These are phyloP conservation scores for Enteromius unitaeniatus DNA, from an alignment of 2,797 vertebrate genomes.

Conservation along the genomic window DNA sequence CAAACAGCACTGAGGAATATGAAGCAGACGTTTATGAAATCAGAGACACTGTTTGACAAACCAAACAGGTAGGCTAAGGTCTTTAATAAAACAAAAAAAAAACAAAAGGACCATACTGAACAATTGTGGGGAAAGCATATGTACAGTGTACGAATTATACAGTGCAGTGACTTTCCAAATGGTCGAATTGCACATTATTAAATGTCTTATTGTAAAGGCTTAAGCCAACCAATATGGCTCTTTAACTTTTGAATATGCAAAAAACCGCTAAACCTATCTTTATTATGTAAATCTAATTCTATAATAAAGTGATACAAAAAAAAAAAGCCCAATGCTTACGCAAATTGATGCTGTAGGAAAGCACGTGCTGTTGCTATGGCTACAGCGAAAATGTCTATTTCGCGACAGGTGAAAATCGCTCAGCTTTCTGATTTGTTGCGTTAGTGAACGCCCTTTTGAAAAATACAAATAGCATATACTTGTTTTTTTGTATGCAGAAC, in stretches of 20 bases:
- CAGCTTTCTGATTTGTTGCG: not conserved
- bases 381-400: not conserved
- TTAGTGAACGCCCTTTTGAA: not conserved
- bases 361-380: constrained; percentile 5
- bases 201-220: not conserved
- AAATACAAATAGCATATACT: not conserved
- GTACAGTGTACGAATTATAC: constrained; percentile 56
- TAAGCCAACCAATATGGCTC: not conserved
- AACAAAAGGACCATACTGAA: constrained; percentile 1
- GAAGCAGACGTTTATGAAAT: constrained; percentile 50
- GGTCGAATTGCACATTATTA: constrained; percentile 25
- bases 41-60: constrained; percentile 40
- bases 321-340: not conserved
- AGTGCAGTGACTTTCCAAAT: not conserved
- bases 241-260: not conserved
- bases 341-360: not conserved
- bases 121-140: not conserved
- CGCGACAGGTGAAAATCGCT: not conserved
- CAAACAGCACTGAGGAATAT: constrained; percentile 45
- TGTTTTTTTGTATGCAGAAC: not conserved
- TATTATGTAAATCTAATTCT: not conserved
- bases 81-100: constrained; percentile 1
- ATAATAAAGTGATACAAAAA: not conserved
- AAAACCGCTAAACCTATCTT: not conserved
- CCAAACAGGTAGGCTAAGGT: constrained; percentile 18